Evolutionary conservation across 2,797 vertebrate genomes (phyloP).

Genomic region (Helostoma temminkii): DNA sequence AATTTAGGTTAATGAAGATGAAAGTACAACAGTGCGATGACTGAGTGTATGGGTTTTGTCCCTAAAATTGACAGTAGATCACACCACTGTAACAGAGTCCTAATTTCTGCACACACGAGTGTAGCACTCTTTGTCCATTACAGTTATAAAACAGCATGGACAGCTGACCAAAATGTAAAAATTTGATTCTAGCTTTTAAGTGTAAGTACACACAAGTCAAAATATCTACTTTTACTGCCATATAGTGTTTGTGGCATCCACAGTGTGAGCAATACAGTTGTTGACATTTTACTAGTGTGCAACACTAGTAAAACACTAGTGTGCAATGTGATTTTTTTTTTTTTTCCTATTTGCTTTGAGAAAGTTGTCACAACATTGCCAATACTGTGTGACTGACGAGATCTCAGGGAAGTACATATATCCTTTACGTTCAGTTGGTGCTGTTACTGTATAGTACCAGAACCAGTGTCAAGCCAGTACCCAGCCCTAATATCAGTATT

Average conservation of each 20-base stretch:
- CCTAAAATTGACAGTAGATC: constrained; percentile 8
- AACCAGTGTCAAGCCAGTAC: constrained; percentile 55
- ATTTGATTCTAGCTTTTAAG: constrained; percentile 7
- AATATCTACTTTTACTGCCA: constrained; percentile 7
- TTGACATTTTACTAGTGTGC: constrained; percentile 41
- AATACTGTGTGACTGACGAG: constrained; percentile 10
- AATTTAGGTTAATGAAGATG: not conserved
- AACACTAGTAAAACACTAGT: no score
- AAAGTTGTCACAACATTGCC: constrained; percentile 8
- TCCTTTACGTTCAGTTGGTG: no score
- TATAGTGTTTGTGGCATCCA: constrained; percentile 28
- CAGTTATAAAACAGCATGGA: not conserved
- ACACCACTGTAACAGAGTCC: constrained; percentile 8
- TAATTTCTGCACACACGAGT: constrained; percentile 5
- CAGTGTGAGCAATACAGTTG: constrained; percentile 42
- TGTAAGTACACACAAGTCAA: constrained; percentile 5
- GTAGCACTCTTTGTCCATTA: not conserved
- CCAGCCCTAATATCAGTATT: constrained; percentile 31
- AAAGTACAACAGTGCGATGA: constrained; percentile 3
- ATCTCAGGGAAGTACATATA: constrained; percentile 18
- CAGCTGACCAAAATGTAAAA: constrained; percentile 1
- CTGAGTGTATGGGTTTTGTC: not conserved
- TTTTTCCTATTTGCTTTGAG: not conserved
- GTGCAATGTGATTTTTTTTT: not conserved
- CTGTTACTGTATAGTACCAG: no score